Evolutionary conservation across 2,888 invertebrate species (phyloP).

Genomic region (Microctonus aethiopoides): DNA sequence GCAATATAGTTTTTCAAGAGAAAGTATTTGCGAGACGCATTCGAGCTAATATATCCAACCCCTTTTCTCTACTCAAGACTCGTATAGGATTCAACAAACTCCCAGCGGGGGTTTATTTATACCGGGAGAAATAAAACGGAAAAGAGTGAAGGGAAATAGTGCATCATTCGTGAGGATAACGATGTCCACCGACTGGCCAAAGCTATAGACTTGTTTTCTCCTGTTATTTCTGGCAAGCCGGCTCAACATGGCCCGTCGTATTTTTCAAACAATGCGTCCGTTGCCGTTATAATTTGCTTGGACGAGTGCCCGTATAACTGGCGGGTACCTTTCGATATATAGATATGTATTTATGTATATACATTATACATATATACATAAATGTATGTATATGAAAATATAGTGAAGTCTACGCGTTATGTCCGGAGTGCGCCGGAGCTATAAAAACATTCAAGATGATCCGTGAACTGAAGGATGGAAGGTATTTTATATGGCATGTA

Average conservation of each 20-base stretch:
- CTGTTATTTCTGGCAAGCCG: conserved; percentile 55
- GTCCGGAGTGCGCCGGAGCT: neutral
- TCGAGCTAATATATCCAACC: conserved; percentile 5
- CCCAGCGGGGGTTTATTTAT: neutral
- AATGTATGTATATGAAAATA: too few species aligned
- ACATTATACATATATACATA: neutral
- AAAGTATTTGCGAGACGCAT: conserved; percentile 17
- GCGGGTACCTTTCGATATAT: conserved; percentile 42
- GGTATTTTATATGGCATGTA: neutral
- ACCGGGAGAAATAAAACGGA: too few species aligned
- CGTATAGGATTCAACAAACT: conserved; percentile 14
- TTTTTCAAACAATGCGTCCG: conserved; percentile 61
- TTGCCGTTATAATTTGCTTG: conserved; percentile 60
- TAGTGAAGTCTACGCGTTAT: neutral
- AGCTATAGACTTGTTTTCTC: conserved; percentile 37
- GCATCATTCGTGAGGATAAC: conserved; percentile 51
- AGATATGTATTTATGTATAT: too few species aligned
- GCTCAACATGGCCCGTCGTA: conserved; percentile 42
- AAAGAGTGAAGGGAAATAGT: conserved; percentile 19
- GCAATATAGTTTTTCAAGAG: conserved; percentile 32
- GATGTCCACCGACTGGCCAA: conserved; percentile 52
- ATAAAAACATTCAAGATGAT: conserved; percentile 32
- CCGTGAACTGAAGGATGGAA: conserved; percentile 38
- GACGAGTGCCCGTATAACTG: conserved; percentile 59
- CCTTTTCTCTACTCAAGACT: conserved; percentile 7